Base-by-base conservation (phyloP, 1,140 invertebrate genomes). In the Teleogryllus occipitalis region DNA sequence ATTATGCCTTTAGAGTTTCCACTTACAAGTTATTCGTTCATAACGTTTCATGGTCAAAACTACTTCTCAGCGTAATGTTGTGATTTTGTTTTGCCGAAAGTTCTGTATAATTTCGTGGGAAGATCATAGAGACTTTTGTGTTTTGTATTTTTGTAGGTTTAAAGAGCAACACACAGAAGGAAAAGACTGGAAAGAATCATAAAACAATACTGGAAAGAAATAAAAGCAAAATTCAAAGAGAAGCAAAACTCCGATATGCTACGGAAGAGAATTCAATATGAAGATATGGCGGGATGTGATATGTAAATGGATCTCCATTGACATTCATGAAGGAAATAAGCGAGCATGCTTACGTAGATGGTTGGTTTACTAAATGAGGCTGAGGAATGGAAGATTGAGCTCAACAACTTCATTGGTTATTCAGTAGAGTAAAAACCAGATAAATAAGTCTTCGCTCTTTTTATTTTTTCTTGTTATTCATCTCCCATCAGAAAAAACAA, bases 281-380 rank as follows among this genome's bases (percentile, higher is more conserved):
- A 39, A 39, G 27, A 18, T 10, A 65, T 65, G 18, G 54, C 10
- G 0, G 54, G 54, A 65, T 65, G 54, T 18, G 54, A 65, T 65
- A 65, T 65, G 54, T 2, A 65, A 65, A 65, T 65, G 10, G 2
- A 65, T 65, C 54, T 65, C 18, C 54, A 65, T 65, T 65, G 54
- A 65, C 54, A 65, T 65, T 65, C 54, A 65, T 65, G 54, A 65
- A 65, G 54, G 54, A 65, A 65, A 65, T 65, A 65, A 65, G 54
- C 54, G 54, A 3, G 54, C 54, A 65, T 65, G 54, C 54, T 65
- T 65, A 10, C 18, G 18, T 65, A 65, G 54, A 65, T 14, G 54
- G 18, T 18, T 65, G 54, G 54, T 65, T 18, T 65, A 10, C 18
- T 65, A 10, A 65, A 65, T 65, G 54, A 65, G 54, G 54, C 54